Base-by-base conservation (phyloP, 64 coral and sea anemone genomes). In the Montipora sp. region DNA sequence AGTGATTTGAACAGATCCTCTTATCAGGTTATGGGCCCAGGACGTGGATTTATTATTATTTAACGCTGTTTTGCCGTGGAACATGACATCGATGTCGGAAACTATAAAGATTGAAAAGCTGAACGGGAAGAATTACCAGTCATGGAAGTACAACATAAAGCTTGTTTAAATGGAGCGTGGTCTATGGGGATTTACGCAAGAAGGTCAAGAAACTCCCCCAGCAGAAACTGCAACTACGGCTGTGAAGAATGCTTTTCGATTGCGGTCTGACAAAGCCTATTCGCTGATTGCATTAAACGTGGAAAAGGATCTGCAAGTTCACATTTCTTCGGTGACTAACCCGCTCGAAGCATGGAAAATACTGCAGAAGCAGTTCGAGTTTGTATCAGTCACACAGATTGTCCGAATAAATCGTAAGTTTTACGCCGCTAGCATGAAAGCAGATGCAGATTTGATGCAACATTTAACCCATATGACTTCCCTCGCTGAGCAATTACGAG, bases 351-450 rank as follows among this genome's bases (percentile, higher is more conserved):
- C 89, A 58, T 81, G 77, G 77, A 44, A 44, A 79, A 81, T 10
- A 55, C 74, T 90, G 14, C 89, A 77, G 12, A 67, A 83, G 48
- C 89, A 92, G 20, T 92, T 92, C 22, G 79, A 92, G 36, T 92
- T 84, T 66, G 90, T 92, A 24, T 92, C 90, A 13, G 69, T 92
- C 66, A 92, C 60, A 59, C 80, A 92, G 81, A 76, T 92, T 77
- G 79, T 92, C 48, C 49, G 80, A 36, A 47, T 92, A 10, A 83
- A 82, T 75, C 79, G 70, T 59, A 82, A 81, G 23, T 92, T 92
- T 75, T 83, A 83, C 22, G 22, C 90, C 15, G 90, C 90, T 47
- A 83, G 65, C 24, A 75, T 92, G 90, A 81, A 83, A 51, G 80
- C 75, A 55, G 80, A 57, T 19, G 80, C 21, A 48, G 70, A 83